Percentiles rank a stretch among this genome's conserved stretches.
Conservation (phyloP, 2,888 invertebrate species). For the Willowsia nigromaculata region DNA sequence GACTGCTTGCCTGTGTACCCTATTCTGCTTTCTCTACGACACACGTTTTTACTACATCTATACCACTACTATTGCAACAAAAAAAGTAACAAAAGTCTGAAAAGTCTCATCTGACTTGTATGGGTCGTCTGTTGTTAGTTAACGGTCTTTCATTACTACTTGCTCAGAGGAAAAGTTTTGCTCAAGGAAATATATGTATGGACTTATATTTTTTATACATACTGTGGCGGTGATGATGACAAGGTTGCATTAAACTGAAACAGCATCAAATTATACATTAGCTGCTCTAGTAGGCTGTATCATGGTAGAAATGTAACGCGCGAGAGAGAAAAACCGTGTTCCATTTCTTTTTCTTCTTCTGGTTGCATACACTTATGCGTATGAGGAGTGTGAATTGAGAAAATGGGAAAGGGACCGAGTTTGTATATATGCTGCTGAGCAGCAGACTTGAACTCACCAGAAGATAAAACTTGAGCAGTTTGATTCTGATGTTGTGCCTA, state of each 20-base stretch:
- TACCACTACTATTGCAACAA: background rate
- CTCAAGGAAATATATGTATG: constrained; percentile 25
- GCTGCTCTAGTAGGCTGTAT: background rate
- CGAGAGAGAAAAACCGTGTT: background rate
- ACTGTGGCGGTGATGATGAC: constrained; percentile 49
- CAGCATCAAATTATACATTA: constrained; percentile 54
- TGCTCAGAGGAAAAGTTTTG: background rate
- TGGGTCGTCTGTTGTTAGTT: constrained; percentile 45
- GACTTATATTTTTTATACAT: background rate
- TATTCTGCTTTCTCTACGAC: background rate
- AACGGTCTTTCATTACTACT: constrained; percentile 55
- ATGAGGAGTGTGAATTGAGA: background rate
- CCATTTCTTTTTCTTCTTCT: background rate
- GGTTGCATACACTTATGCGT: constrained; percentile 3
- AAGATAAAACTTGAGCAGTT: constrained; percentile 32
- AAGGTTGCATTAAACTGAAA: constrained; percentile 52
- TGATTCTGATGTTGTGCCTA: constrained; percentile 12
- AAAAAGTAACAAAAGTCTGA: background rate
- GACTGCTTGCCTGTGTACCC: background rate
- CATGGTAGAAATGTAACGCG: background rate
- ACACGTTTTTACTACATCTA: background rate
- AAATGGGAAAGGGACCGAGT: background rate
- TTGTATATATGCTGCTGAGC: background rate
- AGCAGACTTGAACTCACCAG: background rate
- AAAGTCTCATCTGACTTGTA: constrained; percentile 42